Conservation (phyloP, 2,113 vertebrate species). For the Phaethornis superciliosus region DNA sequence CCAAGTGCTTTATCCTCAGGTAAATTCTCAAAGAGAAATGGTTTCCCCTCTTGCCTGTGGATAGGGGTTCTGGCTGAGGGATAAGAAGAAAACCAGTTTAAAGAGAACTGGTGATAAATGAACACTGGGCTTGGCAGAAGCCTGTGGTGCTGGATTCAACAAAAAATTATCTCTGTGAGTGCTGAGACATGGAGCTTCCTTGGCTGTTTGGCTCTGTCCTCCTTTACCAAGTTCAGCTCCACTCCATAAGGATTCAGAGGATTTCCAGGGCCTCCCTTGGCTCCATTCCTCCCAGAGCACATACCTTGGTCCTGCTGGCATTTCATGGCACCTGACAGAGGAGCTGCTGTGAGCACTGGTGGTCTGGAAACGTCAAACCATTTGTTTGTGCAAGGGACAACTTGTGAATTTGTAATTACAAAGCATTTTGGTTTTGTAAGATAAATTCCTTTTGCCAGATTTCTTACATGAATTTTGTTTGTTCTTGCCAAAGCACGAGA, state of each 20-base stretch:
- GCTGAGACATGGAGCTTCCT: neutral
- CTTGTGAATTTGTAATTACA: neutral
- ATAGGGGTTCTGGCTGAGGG: neutral
- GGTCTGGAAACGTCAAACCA: neutral
- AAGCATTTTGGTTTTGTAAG: neutral
- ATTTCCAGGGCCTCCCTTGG: neutral
- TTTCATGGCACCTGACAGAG: accelerated
- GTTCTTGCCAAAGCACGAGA: neutral
- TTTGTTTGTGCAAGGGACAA: neutral
- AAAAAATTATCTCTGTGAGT: neutral
- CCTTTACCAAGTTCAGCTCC: neutral
- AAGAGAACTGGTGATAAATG: neutral
- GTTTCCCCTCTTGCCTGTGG: neutral
- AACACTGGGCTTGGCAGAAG: neutral
- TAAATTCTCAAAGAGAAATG: neutral
- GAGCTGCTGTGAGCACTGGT: neutral
- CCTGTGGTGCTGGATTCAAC: neutral
- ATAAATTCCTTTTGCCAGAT: neutral
- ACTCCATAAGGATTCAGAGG: neutral
- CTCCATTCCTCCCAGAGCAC: neutral
- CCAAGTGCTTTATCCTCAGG: neutral
- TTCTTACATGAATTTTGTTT: neutral
- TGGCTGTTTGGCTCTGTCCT: neutral
- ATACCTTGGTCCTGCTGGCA: neutral
- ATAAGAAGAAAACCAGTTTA: neutral